Percentiles rank a stretch among this genome's conserved stretches.
Evolutionary conservation across 2,113 vertebrate genomes (phyloP).

Genomic region (Danionella cerebrum): DNA sequence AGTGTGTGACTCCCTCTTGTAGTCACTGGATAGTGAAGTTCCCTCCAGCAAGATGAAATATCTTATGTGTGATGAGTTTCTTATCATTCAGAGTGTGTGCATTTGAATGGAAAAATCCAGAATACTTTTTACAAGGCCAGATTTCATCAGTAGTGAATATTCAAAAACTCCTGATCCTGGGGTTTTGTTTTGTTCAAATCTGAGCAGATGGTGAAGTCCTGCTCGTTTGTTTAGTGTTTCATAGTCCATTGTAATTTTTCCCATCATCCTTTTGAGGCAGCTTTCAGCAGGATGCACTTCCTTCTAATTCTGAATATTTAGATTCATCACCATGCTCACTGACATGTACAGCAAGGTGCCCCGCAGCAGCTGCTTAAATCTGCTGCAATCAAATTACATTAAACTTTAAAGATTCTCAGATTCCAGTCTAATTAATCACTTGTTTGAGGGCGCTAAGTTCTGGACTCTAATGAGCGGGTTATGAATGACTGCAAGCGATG

Average conservation of each 20-base stretch:
- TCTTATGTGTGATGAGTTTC: no score
- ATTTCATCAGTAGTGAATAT: no score
- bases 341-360: constrained; percentile 25
- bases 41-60: no score
- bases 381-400: constrained; percentile 34
- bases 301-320: constrained; percentile 4
- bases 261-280: background rate
- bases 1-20: no score
- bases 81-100: no score
- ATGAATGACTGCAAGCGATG: constrained; percentile 25
- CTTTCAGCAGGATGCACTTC: background rate
- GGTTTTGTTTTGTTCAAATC: background rate
- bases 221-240: background rate
- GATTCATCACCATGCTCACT: constrained; percentile 13
- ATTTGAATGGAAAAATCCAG: no score
- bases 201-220: background rate
- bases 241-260: background rate
- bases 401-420: constrained; percentile 37
- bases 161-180: no score
- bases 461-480: constrained; percentile 19
- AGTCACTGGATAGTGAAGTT: no score
- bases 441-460: constrained; percentile 37
- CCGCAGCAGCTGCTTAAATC: constrained; percentile 34
- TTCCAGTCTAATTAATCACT: constrained; percentile 39
- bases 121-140: no score